Base-by-base conservation (phyloP, 2,888 invertebrate species). In the Homarus gammarus region DNA sequence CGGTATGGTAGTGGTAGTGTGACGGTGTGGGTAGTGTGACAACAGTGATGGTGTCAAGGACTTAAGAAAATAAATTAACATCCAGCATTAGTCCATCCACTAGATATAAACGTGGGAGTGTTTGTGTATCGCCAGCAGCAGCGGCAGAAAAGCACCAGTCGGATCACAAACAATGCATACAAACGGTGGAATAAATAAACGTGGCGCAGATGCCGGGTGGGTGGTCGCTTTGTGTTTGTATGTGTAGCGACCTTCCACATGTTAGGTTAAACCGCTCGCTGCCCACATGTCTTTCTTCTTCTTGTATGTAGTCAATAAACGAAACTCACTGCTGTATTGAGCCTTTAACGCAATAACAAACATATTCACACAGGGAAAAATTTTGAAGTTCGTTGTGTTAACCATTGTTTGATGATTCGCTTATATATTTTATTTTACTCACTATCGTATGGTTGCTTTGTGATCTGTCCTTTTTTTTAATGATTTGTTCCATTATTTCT, bases 121-220 rank as follows among this genome's bases (percentile, higher is more conserved):
- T n/a, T n/a, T n/a, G n/a, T n/a, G 56, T 56, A 56, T 18, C 56
- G 22, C 12, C 56, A 56, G 56, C 10, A 18, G 56, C 10, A 56
- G 56, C 44, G 12, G 44, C 44, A 44, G 44, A n/a, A 44, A 5
- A 44, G 70, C 27, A 31, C 40, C 73, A 73, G 73, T n/a, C 38
- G 44, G 44, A 49, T 75, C 44, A 75, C 44, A 44, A n/a, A 75
- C 44, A 31, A 40, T 44, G 75, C 40, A 75, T 44, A 75, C 75
- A 75, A 75, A 44, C n/a, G 75, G 75, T 44, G 44, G 36, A n/a
- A 15, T 18, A 75, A 75, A 75, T 75, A 75, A 75, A 75, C 75
- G 36, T 0, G 27, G 49, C 38, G 40, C 44, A n/a, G 44, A n/a
- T 18, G 18, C n/a, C n/a, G 44, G 40, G n/a, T 40, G 75, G 75